Conservation (phyloP, 1,140 invertebrate genomes). For the Amphibalanus amphitrite region DNA sequence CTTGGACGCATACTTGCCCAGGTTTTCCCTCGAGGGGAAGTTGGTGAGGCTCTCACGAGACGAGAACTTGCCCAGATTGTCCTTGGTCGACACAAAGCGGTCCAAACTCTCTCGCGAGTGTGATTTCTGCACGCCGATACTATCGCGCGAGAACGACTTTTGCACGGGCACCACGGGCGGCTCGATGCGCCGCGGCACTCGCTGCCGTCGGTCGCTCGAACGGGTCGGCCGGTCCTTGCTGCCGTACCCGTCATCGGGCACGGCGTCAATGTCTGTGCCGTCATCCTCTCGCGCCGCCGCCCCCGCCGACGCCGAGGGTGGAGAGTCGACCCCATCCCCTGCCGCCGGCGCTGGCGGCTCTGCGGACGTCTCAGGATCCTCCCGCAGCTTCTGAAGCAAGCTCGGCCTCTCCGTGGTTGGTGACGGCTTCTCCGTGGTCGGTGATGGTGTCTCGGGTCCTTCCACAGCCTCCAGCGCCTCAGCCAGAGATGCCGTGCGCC, state of each 20-base stretch:
- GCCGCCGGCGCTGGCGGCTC: no score
- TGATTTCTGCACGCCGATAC: neutral
- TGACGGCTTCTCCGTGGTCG: no score
- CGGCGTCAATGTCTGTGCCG: no score
- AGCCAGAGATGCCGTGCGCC: no score
- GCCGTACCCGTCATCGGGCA: constrained; percentile 3
- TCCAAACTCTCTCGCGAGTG: neutral
- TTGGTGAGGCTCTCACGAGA: neutral
- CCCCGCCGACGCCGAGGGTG: no score
- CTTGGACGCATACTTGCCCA: constrained; percentile 8
- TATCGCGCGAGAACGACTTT: neutral
- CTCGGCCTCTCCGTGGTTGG: no score
- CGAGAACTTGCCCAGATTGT: neutral
- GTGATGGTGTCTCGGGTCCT: no score
- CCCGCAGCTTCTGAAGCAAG: no score
- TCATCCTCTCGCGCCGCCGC: no score
- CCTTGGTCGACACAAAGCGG: neutral
- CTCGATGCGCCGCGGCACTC: neutral
- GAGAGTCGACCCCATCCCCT: no score
- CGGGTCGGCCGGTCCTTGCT: constrained; percentile 13
- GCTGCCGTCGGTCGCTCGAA: neutral
- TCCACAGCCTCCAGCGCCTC: no score
- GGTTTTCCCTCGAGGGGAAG: constrained; percentile 16
- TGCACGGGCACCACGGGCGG: neutral
- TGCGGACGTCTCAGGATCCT: no score